Evolutionary conservation across 2,113 vertebrate genomes (phyloP), one percentile per base, ranked within the genome.

Genomic region (Brevimyrus niger): DNA sequence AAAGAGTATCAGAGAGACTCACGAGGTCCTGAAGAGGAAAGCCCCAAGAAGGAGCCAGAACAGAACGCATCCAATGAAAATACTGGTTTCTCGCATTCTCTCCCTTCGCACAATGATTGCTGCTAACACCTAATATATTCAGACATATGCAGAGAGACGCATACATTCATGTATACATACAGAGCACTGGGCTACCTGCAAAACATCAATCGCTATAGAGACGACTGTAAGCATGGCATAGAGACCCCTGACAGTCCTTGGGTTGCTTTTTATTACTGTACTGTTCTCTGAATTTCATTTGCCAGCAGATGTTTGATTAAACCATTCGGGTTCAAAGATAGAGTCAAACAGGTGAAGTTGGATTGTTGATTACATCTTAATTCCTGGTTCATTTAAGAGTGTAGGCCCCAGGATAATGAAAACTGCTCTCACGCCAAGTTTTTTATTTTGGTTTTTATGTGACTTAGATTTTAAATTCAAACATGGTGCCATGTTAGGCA

Each of bases 1-100:
- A 92, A 76, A 88, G 91, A 88, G 89, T 21, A 51, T 89, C 90
- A 27, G 65, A 69, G 76, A 80, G 42, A 88, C 89, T 90, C 92
- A 91, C 89, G 44, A 87, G 90, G 89, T 47, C 35, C 88, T 31
- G 86, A 15, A 87, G 55, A 90, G 85, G 55, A 58, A 80, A 89
- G 87, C 48, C 69, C 47, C 9, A 51, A 88, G 83, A 44, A 84
- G 35, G 47, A 89, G 82, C 23, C n/a, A 15, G 35, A 44, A 55
- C 7, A 19, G 19, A 11, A 88, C 51, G 73, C 15, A 21, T n/a
- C 84, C 80, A 84, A 89, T 27, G 42, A 23, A 48, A 35, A 90
- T 48, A 88, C 6, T 35, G n/a, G 35, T 44, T 21, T 84, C 50
- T 58, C 35, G 4, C 76, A 38, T 27, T 47, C n/a, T 48, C 87